These are phyloP conservation scores for Oophaga pumilio DNA, from an alignment of 2,113 vertebrate genomes.

Conservation along the genomic window DNA sequence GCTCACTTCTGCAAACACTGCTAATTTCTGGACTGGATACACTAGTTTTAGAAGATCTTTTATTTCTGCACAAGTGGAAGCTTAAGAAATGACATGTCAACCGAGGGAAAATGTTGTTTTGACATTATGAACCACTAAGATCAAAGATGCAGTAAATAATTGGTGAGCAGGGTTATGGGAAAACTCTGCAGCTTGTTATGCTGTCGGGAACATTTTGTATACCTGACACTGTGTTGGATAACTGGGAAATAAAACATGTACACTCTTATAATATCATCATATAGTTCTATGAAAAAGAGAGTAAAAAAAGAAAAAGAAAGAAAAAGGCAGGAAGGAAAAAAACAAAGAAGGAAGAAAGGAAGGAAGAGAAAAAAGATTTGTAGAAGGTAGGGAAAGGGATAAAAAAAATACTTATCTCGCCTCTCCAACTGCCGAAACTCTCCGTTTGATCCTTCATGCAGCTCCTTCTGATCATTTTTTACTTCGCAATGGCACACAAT, in stretches of 20 bases:
- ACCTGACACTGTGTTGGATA: not conserved
- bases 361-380: not conserved
- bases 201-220: constrained; percentile 18
- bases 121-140: constrained; percentile 10
- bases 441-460: no score
- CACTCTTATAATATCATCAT: not conserved
- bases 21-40: constrained; percentile 28
- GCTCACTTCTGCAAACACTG: constrained; percentile 34
- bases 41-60: not conserved
- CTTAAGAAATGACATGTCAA: not conserved
- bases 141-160: constrained; percentile 25
- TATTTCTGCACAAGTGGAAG: constrained; percentile 2
- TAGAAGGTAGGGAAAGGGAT: not conserved
- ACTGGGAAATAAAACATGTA: not conserved
- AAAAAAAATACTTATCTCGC: not conserved
- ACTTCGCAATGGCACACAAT: no score
- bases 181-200: not conserved
- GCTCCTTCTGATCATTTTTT: no score
- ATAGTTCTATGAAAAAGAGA: not conserved
- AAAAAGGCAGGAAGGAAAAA: not conserved
- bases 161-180: not conserved
- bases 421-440: no score
- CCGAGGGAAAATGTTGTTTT: constrained; percentile 1
- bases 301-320: not conserved
- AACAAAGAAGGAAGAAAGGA: not conserved